A percentile compares a stretch with the other conserved stretches of the same genome.
phyloP scores from a whole-genome alignment of 2,113 vertebrate genomes.

The Meriones unguiculatus region DNA sequence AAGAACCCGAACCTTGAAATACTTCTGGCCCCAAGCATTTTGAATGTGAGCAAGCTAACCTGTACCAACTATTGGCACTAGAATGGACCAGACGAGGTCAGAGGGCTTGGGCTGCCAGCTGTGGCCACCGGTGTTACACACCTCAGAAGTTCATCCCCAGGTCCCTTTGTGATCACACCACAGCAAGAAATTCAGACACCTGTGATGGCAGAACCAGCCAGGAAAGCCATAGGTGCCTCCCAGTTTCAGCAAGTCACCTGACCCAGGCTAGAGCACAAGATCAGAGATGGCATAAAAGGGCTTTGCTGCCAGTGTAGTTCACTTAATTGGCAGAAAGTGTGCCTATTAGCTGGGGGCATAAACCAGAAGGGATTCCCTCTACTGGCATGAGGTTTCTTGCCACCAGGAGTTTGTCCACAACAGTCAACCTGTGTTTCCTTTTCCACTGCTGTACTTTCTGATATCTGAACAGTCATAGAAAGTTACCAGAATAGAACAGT shows the following conservation, averaged over 20 bases:
- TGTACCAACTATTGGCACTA: neutral
- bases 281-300: neutral
- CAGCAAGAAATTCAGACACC: neutral
- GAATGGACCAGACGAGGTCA: neutral
- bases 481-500: neutral
- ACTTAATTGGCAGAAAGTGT: neutral
- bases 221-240: accelerated
- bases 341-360: neutral
- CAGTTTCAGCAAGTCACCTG: neutral
- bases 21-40: neutral
- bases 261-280: neutral
- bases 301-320: neutral
- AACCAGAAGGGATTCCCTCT: slow-evolving; percentile 42
- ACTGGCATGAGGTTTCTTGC: neutral
- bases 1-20: neutral
- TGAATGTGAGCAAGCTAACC: neutral
- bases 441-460: neutral
- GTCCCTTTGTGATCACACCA: too few relatives aligned
- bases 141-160: too few relatives aligned
- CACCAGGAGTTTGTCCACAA: neutral
- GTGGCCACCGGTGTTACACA: too few relatives aligned
- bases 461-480: neutral
- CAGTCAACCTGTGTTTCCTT: neutral
- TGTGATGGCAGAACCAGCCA: neutral
- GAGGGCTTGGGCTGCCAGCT: too few relatives aligned